These are phyloP conservation scores for Andrena fulva DNA, from an alignment of 2,888 invertebrate species.

Conservation along the genomic window DNA sequence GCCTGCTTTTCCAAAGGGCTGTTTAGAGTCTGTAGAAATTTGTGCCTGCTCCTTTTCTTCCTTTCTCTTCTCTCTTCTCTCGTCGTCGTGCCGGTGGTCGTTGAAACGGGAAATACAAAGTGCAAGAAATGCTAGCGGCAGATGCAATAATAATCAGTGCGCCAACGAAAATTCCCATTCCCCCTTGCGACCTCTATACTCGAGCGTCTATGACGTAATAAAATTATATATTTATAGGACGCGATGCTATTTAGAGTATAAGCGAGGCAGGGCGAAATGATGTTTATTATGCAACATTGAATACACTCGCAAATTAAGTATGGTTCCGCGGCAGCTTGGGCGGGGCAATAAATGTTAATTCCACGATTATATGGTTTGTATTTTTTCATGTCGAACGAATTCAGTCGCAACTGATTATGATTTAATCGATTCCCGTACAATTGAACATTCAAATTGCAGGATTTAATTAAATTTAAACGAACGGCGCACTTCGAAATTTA, in stretches of 20 bases:
- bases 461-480: constrained; percentile 31
- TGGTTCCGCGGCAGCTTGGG: constrained; percentile 6
- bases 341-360: constrained; percentile 10
- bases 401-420: background rate
- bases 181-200: constrained; percentile 48
- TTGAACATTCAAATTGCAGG: constrained; percentile 26
- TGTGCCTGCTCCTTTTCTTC: constrained; percentile 9
- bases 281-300: constrained; percentile 53
- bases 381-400: constrained; percentile 2
- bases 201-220: constrained; percentile 61
- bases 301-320: constrained; percentile 32
- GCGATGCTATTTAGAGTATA: constrained; percentile 61
- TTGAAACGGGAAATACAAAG: constrained; percentile 47
- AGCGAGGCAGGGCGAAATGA: constrained; percentile 52
- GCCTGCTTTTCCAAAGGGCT: constrained; percentile 29
- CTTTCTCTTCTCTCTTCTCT: background rate
- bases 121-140: constrained; percentile 41
- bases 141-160: constrained; percentile 60
- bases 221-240: constrained; percentile 66
- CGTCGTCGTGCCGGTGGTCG: background rate
- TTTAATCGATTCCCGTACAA: constrained; percentile 7
- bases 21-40: constrained; percentile 48
- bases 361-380: background rate
- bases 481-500: constrained; percentile 20
- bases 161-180: constrained; percentile 56